Percentiles rank a stretch among this genome's conserved stretches.
phyloP scores from a whole-genome alignment of 2,888 invertebrate species.

The Calameuta filiformis region DNA sequence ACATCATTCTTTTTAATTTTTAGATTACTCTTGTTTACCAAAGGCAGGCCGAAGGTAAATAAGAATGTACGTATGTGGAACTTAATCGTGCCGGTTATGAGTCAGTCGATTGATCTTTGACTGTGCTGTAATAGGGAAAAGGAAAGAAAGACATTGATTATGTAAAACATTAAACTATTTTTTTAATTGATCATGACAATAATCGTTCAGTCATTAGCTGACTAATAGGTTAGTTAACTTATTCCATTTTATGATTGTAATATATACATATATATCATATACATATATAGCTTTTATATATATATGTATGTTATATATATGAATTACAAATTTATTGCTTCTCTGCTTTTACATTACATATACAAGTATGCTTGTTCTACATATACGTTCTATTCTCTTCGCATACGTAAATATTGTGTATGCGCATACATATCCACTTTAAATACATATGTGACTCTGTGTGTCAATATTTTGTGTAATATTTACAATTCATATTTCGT shows the following conservation, averaged over 20 bases:
- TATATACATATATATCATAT: conserved; percentile 41
- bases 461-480: background rate
- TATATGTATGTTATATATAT: conserved; percentile 23
- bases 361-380: background rate
- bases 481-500: background rate
- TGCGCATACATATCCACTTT: background rate
- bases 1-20: background rate
- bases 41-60: background rate
- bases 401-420: background rate
- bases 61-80: no score
- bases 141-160: background rate
- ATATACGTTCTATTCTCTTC: background rate
- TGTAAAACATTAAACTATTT: background rate
- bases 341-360: background rate
- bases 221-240: background rate
- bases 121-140: background rate
- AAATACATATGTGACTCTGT: background rate
- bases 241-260: conserved; percentile 45
- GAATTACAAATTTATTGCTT: background rate
- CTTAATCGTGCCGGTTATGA: background rate
- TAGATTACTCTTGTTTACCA: background rate
- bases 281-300: conserved; percentile 21
- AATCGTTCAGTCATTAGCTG: background rate
- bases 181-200: background rate
- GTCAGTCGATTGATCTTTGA: background rate